These are phyloP conservation scores for Coleophora deauratella DNA, from an alignment of 2,888 invertebrate genomes.

Conservation along the genomic window DNA sequence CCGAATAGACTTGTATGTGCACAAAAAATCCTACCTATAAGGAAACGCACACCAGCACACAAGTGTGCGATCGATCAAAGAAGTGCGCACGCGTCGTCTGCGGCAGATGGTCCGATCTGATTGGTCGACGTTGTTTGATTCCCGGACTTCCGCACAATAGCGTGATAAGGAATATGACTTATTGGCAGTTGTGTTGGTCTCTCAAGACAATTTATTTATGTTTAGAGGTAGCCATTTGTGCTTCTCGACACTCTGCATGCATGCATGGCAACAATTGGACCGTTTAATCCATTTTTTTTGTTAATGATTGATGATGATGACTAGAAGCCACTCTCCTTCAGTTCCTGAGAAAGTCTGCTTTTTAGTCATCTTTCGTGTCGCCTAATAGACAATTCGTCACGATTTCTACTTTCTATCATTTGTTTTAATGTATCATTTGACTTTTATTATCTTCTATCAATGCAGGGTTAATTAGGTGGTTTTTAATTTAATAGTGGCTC, in stretches of 20 bases:
- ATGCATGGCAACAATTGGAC: conserved; percentile 25
- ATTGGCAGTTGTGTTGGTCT: conserved; percentile 22
- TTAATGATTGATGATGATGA: conserved; percentile 18
- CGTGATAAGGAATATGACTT: conserved; percentile 61
- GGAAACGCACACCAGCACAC: conserved; percentile 40
- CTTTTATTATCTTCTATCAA: too few relatives aligned
- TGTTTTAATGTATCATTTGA: too few relatives aligned
- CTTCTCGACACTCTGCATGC: conserved; percentile 22
- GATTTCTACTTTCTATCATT: too few relatives aligned
- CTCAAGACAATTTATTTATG: conserved; percentile 39
- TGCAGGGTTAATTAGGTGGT: too few relatives aligned
- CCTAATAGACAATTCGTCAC: conserved; percentile 27
- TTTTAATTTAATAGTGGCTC: neutral
- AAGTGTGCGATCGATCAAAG: conserved; percentile 50
- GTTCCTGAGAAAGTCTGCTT: conserved; percentile 29
- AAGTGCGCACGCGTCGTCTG: conserved; percentile 50
- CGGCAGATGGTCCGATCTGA: conserved; percentile 60
- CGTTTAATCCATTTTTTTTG: conserved; percentile 25
- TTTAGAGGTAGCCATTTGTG: conserved; percentile 28
- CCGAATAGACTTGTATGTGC: conserved; percentile 31
- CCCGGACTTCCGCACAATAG: conserved; percentile 62
- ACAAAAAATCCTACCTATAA: conserved; percentile 39
- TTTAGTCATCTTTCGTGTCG: conserved; percentile 22
- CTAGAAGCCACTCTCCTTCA: conserved; percentile 1
- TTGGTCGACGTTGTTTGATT: conserved; percentile 58